A percentile compares a stretch with the other conserved stretches of the same genome.
Conservation (phyloP, 2,888 invertebrate genomes). For the Sphaeridia pumilis region DNA sequence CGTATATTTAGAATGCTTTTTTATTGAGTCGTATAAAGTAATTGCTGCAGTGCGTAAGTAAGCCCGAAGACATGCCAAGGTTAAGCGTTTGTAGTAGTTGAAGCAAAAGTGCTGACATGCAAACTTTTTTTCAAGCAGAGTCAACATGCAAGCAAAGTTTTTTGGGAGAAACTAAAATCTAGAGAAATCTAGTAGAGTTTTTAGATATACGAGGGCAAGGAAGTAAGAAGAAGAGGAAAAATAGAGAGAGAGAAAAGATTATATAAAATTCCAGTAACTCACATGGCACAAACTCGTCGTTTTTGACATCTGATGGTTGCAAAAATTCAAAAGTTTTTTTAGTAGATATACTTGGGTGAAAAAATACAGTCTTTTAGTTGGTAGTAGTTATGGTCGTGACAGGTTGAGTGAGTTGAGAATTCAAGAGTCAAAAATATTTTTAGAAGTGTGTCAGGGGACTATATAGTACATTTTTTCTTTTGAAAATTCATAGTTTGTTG, state of each 20-base stretch:
- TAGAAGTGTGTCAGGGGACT: too few species aligned
- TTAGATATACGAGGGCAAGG: not conserved
- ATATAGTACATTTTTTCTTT: too few species aligned
- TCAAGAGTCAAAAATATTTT: too few species aligned
- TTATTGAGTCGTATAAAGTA: too few species aligned
- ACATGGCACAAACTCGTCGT: conserved; percentile 63
- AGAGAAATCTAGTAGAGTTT: not conserved
- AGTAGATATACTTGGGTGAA: too few species aligned
- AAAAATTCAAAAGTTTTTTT: conserved; percentile 19
- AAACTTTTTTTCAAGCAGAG: not conserved
- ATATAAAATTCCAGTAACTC: conserved; percentile 32
- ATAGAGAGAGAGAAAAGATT: not conserved
- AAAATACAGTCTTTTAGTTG: too few species aligned
- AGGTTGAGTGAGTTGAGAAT: too few species aligned
- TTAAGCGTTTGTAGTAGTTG: not conserved
- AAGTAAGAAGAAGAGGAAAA: not conserved
- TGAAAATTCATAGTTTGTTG: too few species aligned
- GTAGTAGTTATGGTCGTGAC: too few species aligned
- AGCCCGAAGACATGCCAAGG: not conserved
- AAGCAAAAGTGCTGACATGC: not conserved
- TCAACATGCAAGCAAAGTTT: not conserved
- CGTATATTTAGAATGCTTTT: too few species aligned
- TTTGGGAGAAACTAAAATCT: too few species aligned
- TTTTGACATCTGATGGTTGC: conserved; percentile 64
- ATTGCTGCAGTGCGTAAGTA: not conserved